Evolutionary conservation across 2,888 invertebrate genomes (phyloP).

Genomic region (Pecten maximus): DNA sequence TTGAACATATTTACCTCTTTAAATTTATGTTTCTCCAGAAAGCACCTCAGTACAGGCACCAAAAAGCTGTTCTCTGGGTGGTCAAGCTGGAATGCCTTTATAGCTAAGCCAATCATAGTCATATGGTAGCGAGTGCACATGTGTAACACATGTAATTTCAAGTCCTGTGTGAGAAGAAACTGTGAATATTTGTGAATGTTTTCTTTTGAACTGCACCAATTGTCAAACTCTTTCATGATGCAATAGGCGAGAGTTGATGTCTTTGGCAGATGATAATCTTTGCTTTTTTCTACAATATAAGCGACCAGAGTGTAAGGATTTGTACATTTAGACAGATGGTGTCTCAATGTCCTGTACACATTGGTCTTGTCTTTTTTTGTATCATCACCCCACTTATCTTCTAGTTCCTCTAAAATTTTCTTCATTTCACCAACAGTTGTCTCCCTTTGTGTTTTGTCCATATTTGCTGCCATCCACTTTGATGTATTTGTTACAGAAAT

Average conservation of each 20-base stretch:
- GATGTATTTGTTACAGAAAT: conserved; percentile 57
- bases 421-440: conserved; percentile 57
- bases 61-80: conserved; percentile 71
- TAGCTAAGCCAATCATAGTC: conserved; percentile 69
- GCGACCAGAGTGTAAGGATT: conserved; percentile 63
- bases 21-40: conserved; percentile 65
- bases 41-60: conserved; percentile 63
- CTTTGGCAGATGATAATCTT: conserved; percentile 64
- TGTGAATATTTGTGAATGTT: conserved; percentile 36
- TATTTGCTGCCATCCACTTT: conserved; percentile 59
- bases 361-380: conserved; percentile 57
- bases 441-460: conserved; percentile 56
- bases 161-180: conserved; percentile 60
- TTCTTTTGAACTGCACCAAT: conserved; percentile 56
- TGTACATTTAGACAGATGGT: conserved; percentile 52
- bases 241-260: conserved; percentile 66
- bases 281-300: conserved; percentile 60
- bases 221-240: conserved; percentile 70
- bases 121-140: conserved; percentile 68
- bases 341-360: conserved; percentile 54
- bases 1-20: conserved; percentile 68
- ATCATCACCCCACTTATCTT: conserved; percentile 64
- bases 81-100: conserved; percentile 68
- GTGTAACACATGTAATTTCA: conserved; percentile 63
- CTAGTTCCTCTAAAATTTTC: conserved; percentile 52